Percentiles rank a stretch among this genome's conserved stretches.
These are phyloP conservation scores for Coenonympha glycerion DNA, from an alignment of 2,888 invertebrate genomes.

Conservation along the genomic window DNA sequence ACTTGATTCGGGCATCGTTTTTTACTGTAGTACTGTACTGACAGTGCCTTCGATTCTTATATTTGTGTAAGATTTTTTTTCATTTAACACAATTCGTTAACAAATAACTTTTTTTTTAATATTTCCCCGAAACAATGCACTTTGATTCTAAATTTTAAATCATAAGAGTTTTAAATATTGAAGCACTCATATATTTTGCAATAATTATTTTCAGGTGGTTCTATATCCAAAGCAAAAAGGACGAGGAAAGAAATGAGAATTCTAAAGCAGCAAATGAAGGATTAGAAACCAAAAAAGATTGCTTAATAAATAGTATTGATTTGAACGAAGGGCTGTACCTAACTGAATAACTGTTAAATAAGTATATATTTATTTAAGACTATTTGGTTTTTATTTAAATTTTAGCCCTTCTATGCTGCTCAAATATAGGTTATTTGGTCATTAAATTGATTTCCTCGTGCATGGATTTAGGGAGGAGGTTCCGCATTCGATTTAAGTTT, in stretches of 20 bases:
- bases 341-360: conserved; percentile 31
- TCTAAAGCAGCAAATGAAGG: too few species aligned
- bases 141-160: too few species aligned
- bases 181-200: not conserved
- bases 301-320: conserved; percentile 39
- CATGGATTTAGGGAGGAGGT: too few species aligned
- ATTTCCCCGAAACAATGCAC: too few species aligned
- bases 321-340: conserved; percentile 35
- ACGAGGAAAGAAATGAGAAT: too few species aligned
- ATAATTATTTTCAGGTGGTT: conserved; percentile 51
- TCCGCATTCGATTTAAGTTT: too few species aligned
- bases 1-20: conserved; percentile 79
- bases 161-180: not conserved
- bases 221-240: conserved; percentile 41
- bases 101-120: not conserved
- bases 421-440: too few species aligned
- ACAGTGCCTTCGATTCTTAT: conserved; percentile 79
- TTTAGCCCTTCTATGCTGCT: too few species aligned
- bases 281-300: conserved; percentile 28
- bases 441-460: too few species aligned
- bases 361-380: not conserved
- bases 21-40: conserved; percentile 79
- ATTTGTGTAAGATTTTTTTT: conserved; percentile 63
- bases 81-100: not conserved
- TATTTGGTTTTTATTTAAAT: not conserved